These are phyloP conservation scores for Phrynocephalus versicolor DNA, from an alignment of 2,113 vertebrate genomes.

Conservation along the genomic window DNA sequence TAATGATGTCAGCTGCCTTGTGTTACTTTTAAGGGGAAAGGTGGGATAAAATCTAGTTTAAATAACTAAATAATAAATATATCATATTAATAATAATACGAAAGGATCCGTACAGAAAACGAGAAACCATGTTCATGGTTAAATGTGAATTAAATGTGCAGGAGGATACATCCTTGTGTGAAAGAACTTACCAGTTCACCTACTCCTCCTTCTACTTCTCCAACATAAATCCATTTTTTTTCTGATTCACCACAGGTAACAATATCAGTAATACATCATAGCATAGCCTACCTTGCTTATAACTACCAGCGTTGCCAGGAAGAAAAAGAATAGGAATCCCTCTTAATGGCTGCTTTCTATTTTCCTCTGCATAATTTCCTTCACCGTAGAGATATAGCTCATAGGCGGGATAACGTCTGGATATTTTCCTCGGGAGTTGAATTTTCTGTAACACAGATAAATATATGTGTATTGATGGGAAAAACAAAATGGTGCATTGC, in stretches of 20 bases:
- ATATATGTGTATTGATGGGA: background rate
- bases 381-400: conserved; percentile 96
- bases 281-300: conserved; percentile 88
- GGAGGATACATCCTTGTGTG: background rate
- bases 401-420: conserved; percentile 86
- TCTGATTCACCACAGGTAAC: background rate
- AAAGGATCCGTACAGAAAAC: background rate
- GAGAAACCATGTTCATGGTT: background rate
- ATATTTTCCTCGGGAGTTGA: conserved; percentile 85
- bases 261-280: conserved; percentile 7
- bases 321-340: conserved; percentile 97
- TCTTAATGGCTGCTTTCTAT: conserved; percentile 83
- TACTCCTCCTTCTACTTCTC: background rate
- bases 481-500: background rate
- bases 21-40: too few species aligned
- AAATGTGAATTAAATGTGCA: background rate
- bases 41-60: too few species aligned
- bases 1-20: too few species aligned
- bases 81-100: background rate
- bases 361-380: conserved; percentile 88
- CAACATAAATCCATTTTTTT: background rate
- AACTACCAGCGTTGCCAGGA: conserved; percentile 96
- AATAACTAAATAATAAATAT: too few species aligned
- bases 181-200: background rate
- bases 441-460: conserved; percentile 80